Evolutionary conservation across 2,888 invertebrate species (phyloP), one percentile per base, ranked within the genome.

Genomic region (Pterobdella sp.): DNA sequence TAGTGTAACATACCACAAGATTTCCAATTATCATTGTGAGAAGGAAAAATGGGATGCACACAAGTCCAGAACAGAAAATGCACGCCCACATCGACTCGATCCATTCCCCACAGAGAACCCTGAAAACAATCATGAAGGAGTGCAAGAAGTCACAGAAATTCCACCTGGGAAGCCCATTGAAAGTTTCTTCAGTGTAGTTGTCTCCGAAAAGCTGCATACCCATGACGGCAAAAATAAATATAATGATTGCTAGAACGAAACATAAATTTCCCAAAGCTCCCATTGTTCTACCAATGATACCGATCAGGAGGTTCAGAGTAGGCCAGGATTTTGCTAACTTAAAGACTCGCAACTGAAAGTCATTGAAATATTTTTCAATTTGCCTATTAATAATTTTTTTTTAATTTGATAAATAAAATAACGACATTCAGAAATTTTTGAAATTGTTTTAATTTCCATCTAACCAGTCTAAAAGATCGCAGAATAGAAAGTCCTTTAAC

Each of bases 21-120:
- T 96, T 96, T 82, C 95, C 97, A 85, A 97, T 95, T 83, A 96
- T 94, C 83, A 95, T 95, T 72, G 96, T 96, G 75, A 96, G 93
- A 83, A 97, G 87, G 88, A 97, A 97, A 88, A 97, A 97, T 68
- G 96, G 96, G 82, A 96, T 92, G 85, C 96, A 97, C 91, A 91
- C 69, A 79, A 82, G 81, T 81, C 93, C 94, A 76, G 92, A 91
- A 72, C 94, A 95, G 80, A 90, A 87, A 92, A 96, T 93, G 86
- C 97, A 97, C 84, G 94, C 93, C 96, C 96, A 97, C 96, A 97
- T 97, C 76, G 95, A 95, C 85, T 97, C 94, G 80, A 97, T 97
- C 96, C 96, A 97, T 86, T 97, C 97, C 81, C 96, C 97, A 84
- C 97, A 97, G 75, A 97, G 86, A 77, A 97, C 96, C 77, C 96